A percentile compares a stretch with the other conserved stretches of the same genome.
These are phyloP conservation scores for Pasiphila rectangulata DNA, from an alignment of 2,888 invertebrate species.

Conservation along the genomic window DNA sequence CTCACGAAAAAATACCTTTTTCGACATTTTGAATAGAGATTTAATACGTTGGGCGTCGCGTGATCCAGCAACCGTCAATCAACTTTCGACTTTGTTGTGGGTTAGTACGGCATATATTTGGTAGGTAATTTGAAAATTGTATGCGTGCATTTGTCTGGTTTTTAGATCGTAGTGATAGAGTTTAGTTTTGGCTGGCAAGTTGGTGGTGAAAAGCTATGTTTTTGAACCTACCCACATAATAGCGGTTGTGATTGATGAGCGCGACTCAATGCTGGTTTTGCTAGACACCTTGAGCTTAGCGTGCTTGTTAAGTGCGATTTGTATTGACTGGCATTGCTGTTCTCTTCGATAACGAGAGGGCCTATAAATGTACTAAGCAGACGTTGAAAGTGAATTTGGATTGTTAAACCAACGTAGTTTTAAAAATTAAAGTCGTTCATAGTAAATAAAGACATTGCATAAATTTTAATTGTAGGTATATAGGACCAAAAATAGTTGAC, in stretches of 20 bases:
- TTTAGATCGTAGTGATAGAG: conserved; percentile 9
- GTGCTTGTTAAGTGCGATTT: conserved; percentile 33
- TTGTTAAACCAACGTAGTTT: too few species aligned
- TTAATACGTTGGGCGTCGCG: conserved; percentile 33
- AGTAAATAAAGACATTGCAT: too few species aligned
- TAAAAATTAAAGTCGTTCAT: too few species aligned
- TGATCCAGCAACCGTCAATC: conserved; percentile 21
- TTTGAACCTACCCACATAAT: conserved; percentile 44
- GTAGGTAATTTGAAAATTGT: background rate
- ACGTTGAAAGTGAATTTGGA: too few species aligned
- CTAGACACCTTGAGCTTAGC: conserved; percentile 35
- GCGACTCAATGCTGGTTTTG: conserved; percentile 32
- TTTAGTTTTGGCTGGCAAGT: conserved; percentile 5
- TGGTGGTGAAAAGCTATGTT: conserved; percentile 24
- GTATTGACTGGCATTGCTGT: conserved; percentile 22
- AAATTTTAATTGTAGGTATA: too few species aligned
- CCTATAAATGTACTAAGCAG: conserved; percentile 6
- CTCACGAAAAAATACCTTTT: conserved; percentile 30
- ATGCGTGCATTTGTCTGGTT: conserved; percentile 12
- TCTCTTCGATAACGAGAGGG: conserved; percentile 5
- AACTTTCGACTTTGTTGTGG: conserved; percentile 21
- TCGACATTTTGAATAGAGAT: conserved; percentile 34
- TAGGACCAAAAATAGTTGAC: too few species aligned
- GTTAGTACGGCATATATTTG: conserved; percentile 16
- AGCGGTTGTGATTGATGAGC: conserved; percentile 62